Conservation (phyloP, 2,888 invertebrate genomes). For the Diarsia mendica region DNA sequence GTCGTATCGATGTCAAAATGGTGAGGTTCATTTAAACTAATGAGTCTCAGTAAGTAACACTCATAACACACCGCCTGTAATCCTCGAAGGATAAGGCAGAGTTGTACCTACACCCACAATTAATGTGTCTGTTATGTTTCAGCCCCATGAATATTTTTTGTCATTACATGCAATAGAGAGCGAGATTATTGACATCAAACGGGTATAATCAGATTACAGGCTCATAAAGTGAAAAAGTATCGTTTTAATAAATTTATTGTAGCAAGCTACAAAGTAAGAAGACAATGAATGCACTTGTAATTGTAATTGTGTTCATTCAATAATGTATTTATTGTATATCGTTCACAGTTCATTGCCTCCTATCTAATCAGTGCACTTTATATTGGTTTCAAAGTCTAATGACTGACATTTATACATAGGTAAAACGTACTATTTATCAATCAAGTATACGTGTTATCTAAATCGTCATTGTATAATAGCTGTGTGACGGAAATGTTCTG, state of each 20-base stretch:
- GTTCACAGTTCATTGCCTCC: conserved; percentile 5
- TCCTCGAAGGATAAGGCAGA: background rate
- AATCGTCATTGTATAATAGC: no score
- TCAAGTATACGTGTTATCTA: no score
- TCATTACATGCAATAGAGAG: background rate
- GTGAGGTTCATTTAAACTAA: background rate
- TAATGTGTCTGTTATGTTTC: background rate
- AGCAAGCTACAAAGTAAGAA: background rate
- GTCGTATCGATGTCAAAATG: no score
- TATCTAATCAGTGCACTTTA: conserved; percentile 16
- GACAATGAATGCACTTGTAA: conserved; percentile 2
- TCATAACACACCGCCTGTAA: background rate
- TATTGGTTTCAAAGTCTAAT: background rate
- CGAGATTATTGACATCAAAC: background rate
- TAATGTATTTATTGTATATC: background rate
- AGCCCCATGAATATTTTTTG: background rate
- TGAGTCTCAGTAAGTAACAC: background rate
- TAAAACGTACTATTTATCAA: no score
- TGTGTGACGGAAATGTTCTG: no score
- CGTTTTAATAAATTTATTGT: background rate
- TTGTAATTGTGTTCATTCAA: conserved; percentile 2
- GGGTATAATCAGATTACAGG: background rate
- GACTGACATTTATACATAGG: background rate
- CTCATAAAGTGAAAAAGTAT: background rate
- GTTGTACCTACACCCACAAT: background rate